Base-by-base conservation (phyloP, 2,113 vertebrate genomes). In the Ondatra zibethicus region DNA sequence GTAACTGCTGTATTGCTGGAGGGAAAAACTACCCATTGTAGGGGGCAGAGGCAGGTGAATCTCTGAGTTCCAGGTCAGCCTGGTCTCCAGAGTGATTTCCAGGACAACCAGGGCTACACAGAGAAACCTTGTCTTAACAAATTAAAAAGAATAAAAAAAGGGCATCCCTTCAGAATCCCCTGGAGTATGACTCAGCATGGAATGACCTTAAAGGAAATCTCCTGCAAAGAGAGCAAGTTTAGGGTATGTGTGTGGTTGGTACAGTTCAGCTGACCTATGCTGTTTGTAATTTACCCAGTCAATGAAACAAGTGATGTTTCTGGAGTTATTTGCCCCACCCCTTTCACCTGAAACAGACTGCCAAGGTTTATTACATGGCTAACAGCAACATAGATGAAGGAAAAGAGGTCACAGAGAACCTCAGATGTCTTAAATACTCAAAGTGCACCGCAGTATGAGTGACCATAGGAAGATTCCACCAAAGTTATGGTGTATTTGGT, bases 151-250 rank as follows among this genome's bases (percentile, higher is more conserved):
- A 55, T n/a, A 33, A 36, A 81, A 80, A 52, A 58, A 13, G 45
- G 36, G 19, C 36, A 80, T 21, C 25, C 33, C 47, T 86, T 19
- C 33, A 88, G 78, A 55, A 87, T n/a, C 21, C 87, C 16, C 47
- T 50, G 39, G 73, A 92, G 36, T 58, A 33, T 77, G 66, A 5
- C 6, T 80, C 45, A 92, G 63, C 52, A 27, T 89, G 80, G 88
- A 95, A 90, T 88, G 88, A 76, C 75, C n/a, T 75, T 58, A 63
- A 76, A 93, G 92, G 90, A 96, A 97, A 90, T 91, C 97, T 96
- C 95, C 84, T 90, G 3, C 14, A 82, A 90, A 76, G 25, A 36
- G 47, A 85, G 50, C 76, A 88, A 85, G 84, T 88, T 73, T 96
- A 95, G 47, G 31, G 97, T 96, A 81, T 58, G 5, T 75, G 19